A percentile compares a stretch with the other conserved stretches of the same genome.
Conservation (phyloP, 2,113 vertebrate genomes). For the Geococcyx californianus region DNA sequence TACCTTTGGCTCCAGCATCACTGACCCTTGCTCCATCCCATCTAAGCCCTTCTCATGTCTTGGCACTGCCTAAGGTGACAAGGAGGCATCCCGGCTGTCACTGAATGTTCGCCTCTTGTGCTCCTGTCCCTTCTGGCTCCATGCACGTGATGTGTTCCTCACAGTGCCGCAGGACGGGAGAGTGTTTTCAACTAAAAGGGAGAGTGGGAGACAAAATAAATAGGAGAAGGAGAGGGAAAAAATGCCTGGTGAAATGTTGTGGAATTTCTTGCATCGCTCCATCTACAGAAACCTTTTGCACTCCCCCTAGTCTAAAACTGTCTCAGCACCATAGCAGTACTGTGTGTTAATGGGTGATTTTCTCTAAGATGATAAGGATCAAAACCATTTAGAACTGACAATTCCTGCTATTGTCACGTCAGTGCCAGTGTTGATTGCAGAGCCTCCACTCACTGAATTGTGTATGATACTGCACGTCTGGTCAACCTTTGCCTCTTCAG, state of each 20-base stretch:
- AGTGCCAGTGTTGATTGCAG: neutral
- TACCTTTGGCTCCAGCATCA: neutral
- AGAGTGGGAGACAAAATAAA: neutral
- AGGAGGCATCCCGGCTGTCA: neutral
- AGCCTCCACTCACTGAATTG: neutral
- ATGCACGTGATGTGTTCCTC: neutral
- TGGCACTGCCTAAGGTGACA: neutral
- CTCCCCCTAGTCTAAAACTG: neutral
- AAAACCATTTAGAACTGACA: neutral
- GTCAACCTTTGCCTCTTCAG: neutral
- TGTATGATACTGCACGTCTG: neutral
- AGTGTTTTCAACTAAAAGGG: neutral
- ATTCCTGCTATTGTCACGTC: neutral
- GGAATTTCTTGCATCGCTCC: neutral
- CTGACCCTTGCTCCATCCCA: neutral
- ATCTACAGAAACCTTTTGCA: neutral
- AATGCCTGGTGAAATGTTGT: neutral
- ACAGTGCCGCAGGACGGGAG: neutral
- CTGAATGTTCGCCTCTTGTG: neutral
- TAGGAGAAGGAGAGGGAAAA: neutral
- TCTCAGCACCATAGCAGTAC: neutral
- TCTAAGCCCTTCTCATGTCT: neutral
- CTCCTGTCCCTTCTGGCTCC: conserved; percentile 29
- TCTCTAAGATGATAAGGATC: neutral
- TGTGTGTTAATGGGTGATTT: neutral